Evolutionary conservation across 92 coral and sea anemone species (phyloP), one percentile per base, ranked within the genome.

Genomic region (Phenganax marumi): DNA sequence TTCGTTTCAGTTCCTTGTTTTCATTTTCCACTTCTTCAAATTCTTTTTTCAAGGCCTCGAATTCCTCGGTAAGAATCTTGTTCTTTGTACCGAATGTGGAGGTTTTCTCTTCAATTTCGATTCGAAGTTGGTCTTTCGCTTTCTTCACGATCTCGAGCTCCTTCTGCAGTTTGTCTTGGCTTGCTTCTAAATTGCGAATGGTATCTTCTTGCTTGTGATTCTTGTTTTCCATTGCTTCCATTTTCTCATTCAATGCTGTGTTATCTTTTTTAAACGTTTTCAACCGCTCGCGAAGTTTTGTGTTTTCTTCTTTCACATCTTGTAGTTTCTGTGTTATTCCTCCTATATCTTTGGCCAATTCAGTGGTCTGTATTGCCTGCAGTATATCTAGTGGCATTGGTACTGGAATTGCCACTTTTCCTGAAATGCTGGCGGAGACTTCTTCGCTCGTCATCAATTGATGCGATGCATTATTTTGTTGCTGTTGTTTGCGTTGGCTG

Each of bases 31-130:
- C 81, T 43, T 12, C 68, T 51, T 21, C 68, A 50, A 76, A 76
- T 13, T 76, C 81, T 16, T 76, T 76, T 13, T 90, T 91, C 72
- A 94, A 80, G 11, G 94, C 92, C 58, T 97, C 97, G 10, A 92
- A 74, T 62, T 94, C 88, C 58, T 85, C 80, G 55, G 57, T 76
- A 12, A 94, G 91, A n/a, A 88, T 91, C 17, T 87, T 86, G 63
- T 90, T 91, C 68, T 92, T 97, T 23, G 73, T 77, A 23, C 77
- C 82, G 57, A 90, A 84, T 56, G 86, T 91, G 8, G 87, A 80
- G 4, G 87, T 62, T 57, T 65, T 60, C 71, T 80, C 75, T 52
- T 90, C 66, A 48, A 68, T 77, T 52, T 88, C 81, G 81, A 54
- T 57, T 56, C 81, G 53, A 19, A 76, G 81, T 68, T 39, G 62